Evolutionary conservation across 2,113 vertebrate genomes (phyloP).

Genomic region (Pluvialis apricaria): DNA sequence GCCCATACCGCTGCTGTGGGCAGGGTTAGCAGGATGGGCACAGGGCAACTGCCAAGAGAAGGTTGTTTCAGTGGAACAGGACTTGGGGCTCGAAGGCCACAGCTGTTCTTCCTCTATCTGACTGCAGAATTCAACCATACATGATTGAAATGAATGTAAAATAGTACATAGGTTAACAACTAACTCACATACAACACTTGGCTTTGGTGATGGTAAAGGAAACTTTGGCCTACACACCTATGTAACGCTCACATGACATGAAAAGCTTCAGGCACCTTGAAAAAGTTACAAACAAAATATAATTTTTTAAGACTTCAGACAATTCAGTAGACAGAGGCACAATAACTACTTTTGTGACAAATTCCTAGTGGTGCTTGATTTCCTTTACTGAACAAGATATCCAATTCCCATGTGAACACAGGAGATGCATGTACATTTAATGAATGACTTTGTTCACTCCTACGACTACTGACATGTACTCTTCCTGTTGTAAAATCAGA

Average conservation of each 20-base stretch:
- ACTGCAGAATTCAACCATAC: not conserved
- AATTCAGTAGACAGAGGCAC: not conserved
- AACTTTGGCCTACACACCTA: not conserved
- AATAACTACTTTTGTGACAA: not conserved
- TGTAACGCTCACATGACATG: rapidly evolving
- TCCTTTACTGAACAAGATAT: not conserved
- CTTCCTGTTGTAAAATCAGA: not conserved
- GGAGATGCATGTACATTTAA: not conserved
- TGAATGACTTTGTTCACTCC: not conserved
- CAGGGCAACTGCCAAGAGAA: not conserved
- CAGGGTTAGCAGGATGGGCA: not conserved
- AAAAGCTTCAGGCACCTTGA: not conserved
- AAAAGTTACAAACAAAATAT: not conserved
- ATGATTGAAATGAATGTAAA: not conserved
- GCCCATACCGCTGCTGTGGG: no score
- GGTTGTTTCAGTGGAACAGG: not conserved
- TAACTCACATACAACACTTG: not conserved
- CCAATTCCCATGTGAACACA: not conserved
- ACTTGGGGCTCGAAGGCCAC: not conserved
- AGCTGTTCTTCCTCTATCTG: not conserved
- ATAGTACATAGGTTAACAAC: not conserved
- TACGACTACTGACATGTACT: not conserved
- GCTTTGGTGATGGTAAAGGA: not conserved
- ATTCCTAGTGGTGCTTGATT: not conserved
- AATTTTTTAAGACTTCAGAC: not conserved